These are phyloP conservation scores for Pseudoatta argentina DNA, from an alignment of 1,140 invertebrate genomes.

Conservation along the genomic window DNA sequence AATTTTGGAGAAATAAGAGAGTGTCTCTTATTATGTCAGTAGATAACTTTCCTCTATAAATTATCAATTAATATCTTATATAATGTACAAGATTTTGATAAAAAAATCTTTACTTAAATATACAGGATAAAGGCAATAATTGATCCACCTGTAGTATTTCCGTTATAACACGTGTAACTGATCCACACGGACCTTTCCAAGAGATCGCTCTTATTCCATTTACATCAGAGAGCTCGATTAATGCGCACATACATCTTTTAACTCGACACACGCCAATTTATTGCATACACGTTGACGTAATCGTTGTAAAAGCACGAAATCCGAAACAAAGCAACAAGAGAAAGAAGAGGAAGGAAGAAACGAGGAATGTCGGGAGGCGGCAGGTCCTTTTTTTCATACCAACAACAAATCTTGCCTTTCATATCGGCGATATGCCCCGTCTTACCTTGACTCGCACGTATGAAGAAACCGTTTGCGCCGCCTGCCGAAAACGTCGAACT, in stretches of 20 bases:
- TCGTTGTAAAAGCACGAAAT: conserved; percentile 14
- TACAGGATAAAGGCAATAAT: too few relatives aligned
- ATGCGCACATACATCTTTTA: not conserved
- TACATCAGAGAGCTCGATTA: not conserved
- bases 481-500: conserved; percentile 61
- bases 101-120: too few relatives aligned
- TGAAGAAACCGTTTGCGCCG: conserved; percentile 32
- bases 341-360: not conserved
- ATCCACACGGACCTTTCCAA: not conserved
- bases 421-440: conserved; percentile 24
- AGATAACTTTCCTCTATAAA: too few relatives aligned
- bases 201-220: conserved; percentile 7
- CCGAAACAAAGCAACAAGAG: not conserved
- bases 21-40: too few relatives aligned
- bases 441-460: conserved; percentile 50
- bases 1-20: too few relatives aligned
- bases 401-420: conserved; percentile 52
- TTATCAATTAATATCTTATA: too few relatives aligned
- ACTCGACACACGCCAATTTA: conserved; percentile 4
- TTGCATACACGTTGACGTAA: conserved; percentile 28
- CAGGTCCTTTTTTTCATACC: not conserved
- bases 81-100: too few relatives aligned
- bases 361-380: not conserved
- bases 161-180: not conserved
- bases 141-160: too few relatives aligned